phyloP scores from a whole-genome alignment of 2,888 invertebrate genomes.

The Zele albiditarsus region DNA sequence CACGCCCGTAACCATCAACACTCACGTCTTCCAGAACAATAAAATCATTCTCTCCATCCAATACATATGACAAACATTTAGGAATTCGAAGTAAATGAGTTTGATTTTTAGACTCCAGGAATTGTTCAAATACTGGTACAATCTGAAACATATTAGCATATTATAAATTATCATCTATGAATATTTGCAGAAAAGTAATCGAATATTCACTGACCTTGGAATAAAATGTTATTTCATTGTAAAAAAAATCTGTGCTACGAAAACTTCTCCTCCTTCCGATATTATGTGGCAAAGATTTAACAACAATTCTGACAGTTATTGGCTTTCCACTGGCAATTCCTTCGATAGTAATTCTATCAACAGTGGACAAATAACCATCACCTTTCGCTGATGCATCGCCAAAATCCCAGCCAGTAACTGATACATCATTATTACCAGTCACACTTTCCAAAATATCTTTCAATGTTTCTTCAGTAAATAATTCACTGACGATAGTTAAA shows the following conservation, averaged over 20 bases:
- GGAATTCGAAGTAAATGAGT: slow-evolving; percentile 58
- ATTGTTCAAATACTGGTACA: slow-evolving; percentile 61
- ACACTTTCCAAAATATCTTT: slow-evolving; percentile 69
- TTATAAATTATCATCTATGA: no score
- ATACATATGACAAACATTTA: slow-evolving; percentile 64
- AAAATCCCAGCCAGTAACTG: slow-evolving; percentile 72
- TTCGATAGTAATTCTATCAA: slow-evolving; percentile 77
- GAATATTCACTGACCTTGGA: slow-evolving; percentile 55
- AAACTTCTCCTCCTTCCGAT: slow-evolving; percentile 78
- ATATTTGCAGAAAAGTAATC: no score
- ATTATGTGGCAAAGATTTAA: slow-evolving; percentile 81
- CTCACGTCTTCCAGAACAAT: slow-evolving; percentile 71
- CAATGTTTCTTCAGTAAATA: slow-evolving; percentile 72
- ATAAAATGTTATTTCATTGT: slow-evolving; percentile 82
- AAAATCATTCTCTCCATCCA: slow-evolving; percentile 72
- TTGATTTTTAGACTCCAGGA: slow-evolving; percentile 58
- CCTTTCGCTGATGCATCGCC: slow-evolving; percentile 76
- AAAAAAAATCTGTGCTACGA: slow-evolving; percentile 80
- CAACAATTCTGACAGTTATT: slow-evolving; percentile 75
- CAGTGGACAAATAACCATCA: slow-evolving; percentile 81
- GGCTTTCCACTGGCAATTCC: slow-evolving; percentile 69
- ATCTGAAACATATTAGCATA: slow-evolving; percentile 53
- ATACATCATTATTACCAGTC: slow-evolving; percentile 62
- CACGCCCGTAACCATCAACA: slow-evolving; percentile 63
- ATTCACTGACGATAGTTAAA: slow-evolving; percentile 57